These are phyloP conservation scores for Myotis daubentonii DNA, from an alignment of 2,797 vertebrate species.

Conservation along the genomic window DNA sequence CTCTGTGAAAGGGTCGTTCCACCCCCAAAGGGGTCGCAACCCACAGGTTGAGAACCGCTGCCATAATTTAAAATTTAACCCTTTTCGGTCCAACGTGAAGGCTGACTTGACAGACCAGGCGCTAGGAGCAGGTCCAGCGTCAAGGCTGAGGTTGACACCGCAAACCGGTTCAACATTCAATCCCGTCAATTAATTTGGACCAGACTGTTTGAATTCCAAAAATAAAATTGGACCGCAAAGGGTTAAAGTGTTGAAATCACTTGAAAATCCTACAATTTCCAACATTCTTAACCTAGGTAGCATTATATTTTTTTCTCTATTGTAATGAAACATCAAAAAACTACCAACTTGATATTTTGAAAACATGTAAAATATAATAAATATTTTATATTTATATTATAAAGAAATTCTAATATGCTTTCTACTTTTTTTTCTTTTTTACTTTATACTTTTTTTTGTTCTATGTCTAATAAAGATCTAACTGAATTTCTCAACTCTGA, in stretches of 20 bases:
- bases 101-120: no score
- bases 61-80: no score
- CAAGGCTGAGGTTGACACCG: no score
- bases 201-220: no score
- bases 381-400: background rate
- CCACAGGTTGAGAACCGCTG: no score
- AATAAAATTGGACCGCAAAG: no score
- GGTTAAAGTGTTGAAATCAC: background rate
- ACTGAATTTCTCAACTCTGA: background rate
- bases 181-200: no score
- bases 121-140: no score
- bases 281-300: background rate
- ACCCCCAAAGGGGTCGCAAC: no score
- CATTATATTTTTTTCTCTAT: background rate
- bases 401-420: background rate
- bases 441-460: background rate
- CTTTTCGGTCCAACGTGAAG: no score
- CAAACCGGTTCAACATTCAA: no score
- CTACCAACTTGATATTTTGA: background rate
- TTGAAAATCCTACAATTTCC: background rate
- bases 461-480: slow-evolving; percentile 28
- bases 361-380: background rate
- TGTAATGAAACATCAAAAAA: background rate
- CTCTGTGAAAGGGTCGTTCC: no score
- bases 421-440: background rate